These are phyloP conservation scores for Mesitornis unicolor DNA, from an alignment of 2,113 vertebrate genomes.

Conservation along the genomic window DNA sequence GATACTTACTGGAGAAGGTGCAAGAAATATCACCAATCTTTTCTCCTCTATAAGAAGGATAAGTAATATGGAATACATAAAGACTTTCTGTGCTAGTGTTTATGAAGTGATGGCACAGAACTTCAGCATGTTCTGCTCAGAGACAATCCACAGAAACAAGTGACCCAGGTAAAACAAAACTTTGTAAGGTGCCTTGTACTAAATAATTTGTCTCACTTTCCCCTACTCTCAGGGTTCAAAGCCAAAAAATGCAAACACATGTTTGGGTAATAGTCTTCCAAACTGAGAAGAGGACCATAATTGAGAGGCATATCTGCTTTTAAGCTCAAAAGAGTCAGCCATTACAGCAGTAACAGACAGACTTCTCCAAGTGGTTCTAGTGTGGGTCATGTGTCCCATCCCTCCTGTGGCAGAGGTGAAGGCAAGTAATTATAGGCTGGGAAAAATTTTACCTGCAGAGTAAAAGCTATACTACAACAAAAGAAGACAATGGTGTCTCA, in stretches of 20 bases:
- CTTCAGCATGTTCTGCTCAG: neutral
- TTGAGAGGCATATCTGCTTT: neutral
- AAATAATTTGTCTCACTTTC: neutral
- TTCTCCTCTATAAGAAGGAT: neutral
- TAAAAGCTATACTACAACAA: neutral
- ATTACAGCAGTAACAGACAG: neutral
- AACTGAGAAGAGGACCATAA: neutral
- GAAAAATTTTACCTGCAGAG: neutral
- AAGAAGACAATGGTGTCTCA: neutral
- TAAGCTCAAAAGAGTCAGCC: neutral
- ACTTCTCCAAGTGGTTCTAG: neutral
- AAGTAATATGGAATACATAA: neutral
- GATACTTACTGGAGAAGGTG: neutral
- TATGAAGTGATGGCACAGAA: neutral
- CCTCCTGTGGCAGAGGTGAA: neutral
- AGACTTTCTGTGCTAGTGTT: neutral
- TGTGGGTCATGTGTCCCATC: neutral
- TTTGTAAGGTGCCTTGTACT: neutral
- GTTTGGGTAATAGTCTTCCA: neutral
- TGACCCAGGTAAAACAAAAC: neutral
- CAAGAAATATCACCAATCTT: neutral
- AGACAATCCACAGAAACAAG: neutral
- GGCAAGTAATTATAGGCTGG: neutral
- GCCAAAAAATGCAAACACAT: conserved; percentile 16
- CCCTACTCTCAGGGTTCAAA: neutral